phyloP scores from a whole-genome alignment of 2,797 vertebrate genomes.

The Pempheris klunzingeri region DNA sequence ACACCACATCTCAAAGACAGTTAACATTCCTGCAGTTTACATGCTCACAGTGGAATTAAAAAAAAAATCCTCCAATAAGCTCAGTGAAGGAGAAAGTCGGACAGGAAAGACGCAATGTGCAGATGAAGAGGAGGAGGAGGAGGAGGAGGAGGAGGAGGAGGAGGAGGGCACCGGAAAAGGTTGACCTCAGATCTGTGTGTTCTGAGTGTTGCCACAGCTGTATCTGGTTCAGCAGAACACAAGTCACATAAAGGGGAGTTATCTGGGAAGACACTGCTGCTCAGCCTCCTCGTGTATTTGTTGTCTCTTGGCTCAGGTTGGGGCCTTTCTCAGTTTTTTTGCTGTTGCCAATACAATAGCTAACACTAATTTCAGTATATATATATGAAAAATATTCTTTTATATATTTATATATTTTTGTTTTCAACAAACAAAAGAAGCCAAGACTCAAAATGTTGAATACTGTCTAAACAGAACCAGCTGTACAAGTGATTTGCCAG shows the following conservation, averaged over 20 bases:
- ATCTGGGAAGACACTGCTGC: conserved; percentile 46
- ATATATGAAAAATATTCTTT: too few relatives aligned
- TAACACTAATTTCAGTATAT: not conserved
- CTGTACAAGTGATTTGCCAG: not conserved
- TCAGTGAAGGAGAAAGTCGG: conserved; percentile 13
- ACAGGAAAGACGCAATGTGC: conserved; percentile 40
- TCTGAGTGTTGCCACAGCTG: conserved; percentile 79
- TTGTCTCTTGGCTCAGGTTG: conserved; percentile 2
- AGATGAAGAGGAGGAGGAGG: conserved; percentile 33
- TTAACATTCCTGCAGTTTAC: conserved; percentile 59
- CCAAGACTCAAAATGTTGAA: not conserved
- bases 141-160: conserved; percentile 47
- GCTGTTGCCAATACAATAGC: not conserved
- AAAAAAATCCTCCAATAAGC: conserved; percentile 33
- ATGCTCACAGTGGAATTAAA: conserved; percentile 33
- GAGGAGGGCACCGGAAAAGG: conserved; percentile 57
- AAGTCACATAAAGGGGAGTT: conserved; percentile 60
- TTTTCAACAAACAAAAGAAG: not conserved
- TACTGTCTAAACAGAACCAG: not conserved
- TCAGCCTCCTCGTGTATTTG: conserved; percentile 7
- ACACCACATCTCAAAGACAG: conserved; percentile 35
- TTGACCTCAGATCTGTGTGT: conserved; percentile 64
- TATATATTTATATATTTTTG: too few relatives aligned
- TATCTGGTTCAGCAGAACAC: conserved; percentile 68
- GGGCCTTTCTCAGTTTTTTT: not conserved